phyloP scores from a whole-genome alignment of 2,113 vertebrate genomes.

The Micronycteris hirsuta region DNA sequence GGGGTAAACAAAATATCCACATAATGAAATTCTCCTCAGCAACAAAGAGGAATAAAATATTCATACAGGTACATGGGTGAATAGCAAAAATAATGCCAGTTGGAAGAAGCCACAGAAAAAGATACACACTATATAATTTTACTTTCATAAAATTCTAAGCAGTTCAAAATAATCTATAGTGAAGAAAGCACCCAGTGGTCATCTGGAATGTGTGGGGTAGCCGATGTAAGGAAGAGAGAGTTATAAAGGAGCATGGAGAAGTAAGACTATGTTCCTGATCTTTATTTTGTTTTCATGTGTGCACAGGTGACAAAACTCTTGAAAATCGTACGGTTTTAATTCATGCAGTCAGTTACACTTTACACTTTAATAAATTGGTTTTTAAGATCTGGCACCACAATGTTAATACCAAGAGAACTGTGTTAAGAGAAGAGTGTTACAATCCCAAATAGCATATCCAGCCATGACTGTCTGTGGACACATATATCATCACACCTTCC shows the following conservation, averaged over 20 bases:
- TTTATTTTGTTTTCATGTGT: neutral
- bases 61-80: neutral
- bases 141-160: too few species aligned
- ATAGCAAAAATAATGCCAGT: neutral
- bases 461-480: neutral
- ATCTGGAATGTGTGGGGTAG: neutral
- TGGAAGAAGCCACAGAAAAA: too few species aligned
- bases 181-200: neutral
- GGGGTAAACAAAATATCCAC: neutral
- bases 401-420: neutral
- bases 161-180: neutral
- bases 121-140: too few species aligned
- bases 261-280: neutral
- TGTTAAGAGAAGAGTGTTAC: neutral
- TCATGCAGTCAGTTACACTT: neutral
- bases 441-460: neutral
- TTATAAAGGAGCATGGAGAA: neutral
- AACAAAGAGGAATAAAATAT: neutral
- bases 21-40: neutral
- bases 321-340: neutral
- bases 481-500: neutral
- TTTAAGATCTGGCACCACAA: neutral
- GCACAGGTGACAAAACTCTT: neutral
- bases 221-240: neutral
- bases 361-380: neutral